Base-by-base conservation (phyloP, 2,797 vertebrate genomes). In the Zenarchopterus dispar region DNA sequence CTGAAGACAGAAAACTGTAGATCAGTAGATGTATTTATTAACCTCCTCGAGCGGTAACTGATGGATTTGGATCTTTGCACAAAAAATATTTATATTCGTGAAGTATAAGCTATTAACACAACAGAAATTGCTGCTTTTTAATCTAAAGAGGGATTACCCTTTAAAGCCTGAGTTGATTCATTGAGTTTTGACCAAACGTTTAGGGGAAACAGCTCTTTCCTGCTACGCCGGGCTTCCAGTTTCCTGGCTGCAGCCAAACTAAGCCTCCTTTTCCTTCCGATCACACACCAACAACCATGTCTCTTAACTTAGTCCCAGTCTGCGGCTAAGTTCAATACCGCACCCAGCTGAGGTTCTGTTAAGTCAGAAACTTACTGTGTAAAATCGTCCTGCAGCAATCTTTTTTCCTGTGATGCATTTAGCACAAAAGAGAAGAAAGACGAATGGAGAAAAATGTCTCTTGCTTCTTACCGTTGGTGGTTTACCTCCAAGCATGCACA, bases 251-350 rank as follows among this genome's bases (percentile, higher is more conserved):
- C 57, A 65, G 48, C 57, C 62, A 45, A 39, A 13, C 36, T 6
- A 39, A 54, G 39, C 23, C 61, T 76, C 52, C 16, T 84, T 77
- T 52, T 54, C 42, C 82, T 58, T 86, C 73, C 73, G 51, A 64
- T 75, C 85, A 85, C 74, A 69, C 24, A 46, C 50, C 23, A 33
- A 36, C 22, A 23, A 8, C 56, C 9, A 10, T 39, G 15, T 53
- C n/a, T 31, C 44, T 66, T 45, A 51, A 8, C 39, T 22, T 51
- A 16, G 19, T 46, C 18, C 13, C 36, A 39, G 36, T 39, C 13
- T n/a, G 0, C n/a, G 13, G 13, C n/a, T 18, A 9, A 18, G 36
- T 31, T 1, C 8, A 2, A 41, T n/a, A 33, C 43, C 58, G 41
- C n/a, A 18, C 17, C 24, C 63, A 8, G 22, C 41, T 7, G 3